phyloP scores from a whole-genome alignment of 2,888 invertebrate species.

The Mesopsocus fuscifrons region DNA sequence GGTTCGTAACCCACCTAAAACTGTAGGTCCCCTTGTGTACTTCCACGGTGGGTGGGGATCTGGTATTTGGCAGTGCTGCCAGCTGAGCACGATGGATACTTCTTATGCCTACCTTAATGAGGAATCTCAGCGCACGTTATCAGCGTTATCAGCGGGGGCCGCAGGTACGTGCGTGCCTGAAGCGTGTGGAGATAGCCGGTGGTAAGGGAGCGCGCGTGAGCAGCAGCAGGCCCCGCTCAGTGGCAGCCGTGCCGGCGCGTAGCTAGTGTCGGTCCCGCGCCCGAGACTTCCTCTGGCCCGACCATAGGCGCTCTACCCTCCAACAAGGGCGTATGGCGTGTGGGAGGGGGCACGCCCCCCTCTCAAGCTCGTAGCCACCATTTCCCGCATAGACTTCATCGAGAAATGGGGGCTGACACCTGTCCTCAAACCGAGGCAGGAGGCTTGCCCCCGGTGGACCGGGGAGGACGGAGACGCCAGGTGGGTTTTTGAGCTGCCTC shows the following conservation, averaged over 20 bases:
- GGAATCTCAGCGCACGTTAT: too few relatives aligned
- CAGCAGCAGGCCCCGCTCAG: neutral
- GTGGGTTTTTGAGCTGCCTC: constrained; percentile 19
- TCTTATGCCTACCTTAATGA: too few relatives aligned
- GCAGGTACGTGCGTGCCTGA: neutral
- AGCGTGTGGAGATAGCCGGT: neutral
- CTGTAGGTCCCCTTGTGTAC: too few relatives aligned
- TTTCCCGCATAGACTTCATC: constrained; percentile 94
- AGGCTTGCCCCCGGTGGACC: constrained; percentile 60
- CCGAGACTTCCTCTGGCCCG: too few relatives aligned
- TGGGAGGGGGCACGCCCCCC: constrained; percentile 38
- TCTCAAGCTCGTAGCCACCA: constrained; percentile 26
- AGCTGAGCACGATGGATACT: too few relatives aligned
- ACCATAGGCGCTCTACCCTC: too few relatives aligned
- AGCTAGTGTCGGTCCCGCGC: too few relatives aligned
- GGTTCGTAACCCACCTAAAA: too few relatives aligned
- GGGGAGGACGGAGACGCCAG: constrained; percentile 53
- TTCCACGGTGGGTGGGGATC: too few relatives aligned
- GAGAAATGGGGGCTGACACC: constrained; percentile 97
- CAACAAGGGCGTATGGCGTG: constrained; percentile 37
- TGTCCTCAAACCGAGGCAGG: constrained; percentile 92
- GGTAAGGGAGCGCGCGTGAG: neutral
- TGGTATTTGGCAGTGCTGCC: too few relatives aligned
- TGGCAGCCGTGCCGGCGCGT: too few relatives aligned
- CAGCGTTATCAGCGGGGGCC: too few relatives aligned